Conservation (phyloP, 1,140 invertebrate species). For the Drosophila mayri region DNA sequence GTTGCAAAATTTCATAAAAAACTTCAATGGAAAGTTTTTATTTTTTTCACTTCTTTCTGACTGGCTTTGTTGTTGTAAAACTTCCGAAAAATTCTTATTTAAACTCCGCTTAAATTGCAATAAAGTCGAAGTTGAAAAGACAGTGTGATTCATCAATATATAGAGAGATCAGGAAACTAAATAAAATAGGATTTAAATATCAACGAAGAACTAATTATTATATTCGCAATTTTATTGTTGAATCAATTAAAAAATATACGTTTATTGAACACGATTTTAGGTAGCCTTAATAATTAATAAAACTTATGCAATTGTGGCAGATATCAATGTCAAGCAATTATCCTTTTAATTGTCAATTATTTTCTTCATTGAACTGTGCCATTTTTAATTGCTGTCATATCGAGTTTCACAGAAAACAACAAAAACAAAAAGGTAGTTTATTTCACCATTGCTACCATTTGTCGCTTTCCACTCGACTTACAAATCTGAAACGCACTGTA, state of each 20-base stretch:
- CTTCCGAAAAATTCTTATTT: slow-evolving; percentile 73
- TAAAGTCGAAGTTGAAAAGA: slow-evolving; percentile 42
- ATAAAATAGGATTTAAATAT: not conserved
- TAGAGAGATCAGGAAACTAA: not conserved
- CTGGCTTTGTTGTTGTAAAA: slow-evolving; percentile 46
- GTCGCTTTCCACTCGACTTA: not conserved
- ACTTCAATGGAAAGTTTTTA: slow-evolving; percentile 68
- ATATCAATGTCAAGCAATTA: slow-evolving; percentile 11
- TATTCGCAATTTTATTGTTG: not conserved
- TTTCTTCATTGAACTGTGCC: not conserved
- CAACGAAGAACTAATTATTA: not conserved
- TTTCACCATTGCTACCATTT: not conserved
- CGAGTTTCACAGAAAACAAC: not conserved
- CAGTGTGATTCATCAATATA: slow-evolving; percentile 6
- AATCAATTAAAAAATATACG: not conserved
- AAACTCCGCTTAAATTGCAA: slow-evolving; percentile 81
- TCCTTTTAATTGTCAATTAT: slow-evolving; percentile 15
- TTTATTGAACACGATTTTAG: not conserved
- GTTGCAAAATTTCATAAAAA: slow-evolving; percentile 78
- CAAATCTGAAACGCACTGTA: slow-evolving; percentile 14
- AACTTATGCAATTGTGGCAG: not conserved
- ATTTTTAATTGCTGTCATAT: slow-evolving; percentile 27
- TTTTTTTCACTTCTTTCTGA: slow-evolving; percentile 17
- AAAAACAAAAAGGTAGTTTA: not conserved
- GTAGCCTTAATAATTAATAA: not conserved